Percentiles rank a stretch among this genome's conserved stretches.
Conservation (phyloP, 2,888 invertebrate genomes). For the Thumatha senex region DNA sequence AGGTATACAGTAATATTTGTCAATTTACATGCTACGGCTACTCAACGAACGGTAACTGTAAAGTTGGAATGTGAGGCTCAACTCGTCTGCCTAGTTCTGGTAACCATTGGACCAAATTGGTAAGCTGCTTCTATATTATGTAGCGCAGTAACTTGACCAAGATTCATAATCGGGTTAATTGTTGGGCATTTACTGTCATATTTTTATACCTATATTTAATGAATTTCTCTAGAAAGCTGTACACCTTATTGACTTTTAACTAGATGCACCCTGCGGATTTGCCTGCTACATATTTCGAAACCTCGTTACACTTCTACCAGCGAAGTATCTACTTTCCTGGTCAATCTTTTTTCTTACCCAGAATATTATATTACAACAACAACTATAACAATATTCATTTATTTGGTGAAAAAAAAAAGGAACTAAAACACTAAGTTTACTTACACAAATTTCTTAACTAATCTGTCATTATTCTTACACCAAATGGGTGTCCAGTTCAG, state of each 20-base stretch:
- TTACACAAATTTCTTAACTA: too few species aligned
- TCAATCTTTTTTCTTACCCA: too few species aligned
- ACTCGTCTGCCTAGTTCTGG: slow-evolving; percentile 55
- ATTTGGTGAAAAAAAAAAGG: too few species aligned
- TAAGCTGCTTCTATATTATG: slow-evolving; percentile 34
- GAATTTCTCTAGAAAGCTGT: not conserved
- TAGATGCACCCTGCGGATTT: not conserved
- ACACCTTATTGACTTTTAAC: not conserved
- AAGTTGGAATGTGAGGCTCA: slow-evolving; percentile 58
- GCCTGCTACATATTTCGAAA: not conserved
- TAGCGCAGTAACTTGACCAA: slow-evolving; percentile 22
- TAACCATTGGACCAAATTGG: slow-evolving; percentile 52
- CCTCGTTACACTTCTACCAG: too few species aligned
- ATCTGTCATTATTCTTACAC: too few species aligned
- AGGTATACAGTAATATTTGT: slow-evolving; percentile 59
- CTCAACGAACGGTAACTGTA: slow-evolving; percentile 60
- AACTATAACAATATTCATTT: too few species aligned
- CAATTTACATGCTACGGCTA: slow-evolving; percentile 64
- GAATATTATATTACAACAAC: too few species aligned
- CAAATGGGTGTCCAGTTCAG: too few species aligned
- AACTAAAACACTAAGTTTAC: too few species aligned
- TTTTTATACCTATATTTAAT: not conserved
- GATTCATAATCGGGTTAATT: slow-evolving; percentile 18
- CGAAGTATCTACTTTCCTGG: too few species aligned
- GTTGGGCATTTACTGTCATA: not conserved